phyloP scores from a whole-genome alignment of 2,888 invertebrate species.

The Cerceris rybyensis region DNA sequence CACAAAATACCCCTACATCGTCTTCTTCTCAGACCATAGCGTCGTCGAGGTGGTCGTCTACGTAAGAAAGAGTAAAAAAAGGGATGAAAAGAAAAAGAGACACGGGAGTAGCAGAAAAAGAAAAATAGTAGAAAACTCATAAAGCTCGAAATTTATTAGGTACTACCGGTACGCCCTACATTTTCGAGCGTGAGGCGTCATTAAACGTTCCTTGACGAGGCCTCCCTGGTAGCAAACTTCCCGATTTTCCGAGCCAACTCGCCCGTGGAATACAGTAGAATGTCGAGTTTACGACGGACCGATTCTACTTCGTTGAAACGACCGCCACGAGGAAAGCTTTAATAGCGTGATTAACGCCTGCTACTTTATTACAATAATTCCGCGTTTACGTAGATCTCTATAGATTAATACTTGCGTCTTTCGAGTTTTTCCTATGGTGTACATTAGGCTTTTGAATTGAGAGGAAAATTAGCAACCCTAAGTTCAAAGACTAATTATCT shows the following conservation, averaged over 20 bases:
- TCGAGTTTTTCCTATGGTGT: not conserved
- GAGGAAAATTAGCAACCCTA: too few species aligned
- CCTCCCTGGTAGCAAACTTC: slow-evolving; percentile 5
- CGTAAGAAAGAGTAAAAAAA: too few species aligned
- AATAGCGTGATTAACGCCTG: not conserved
- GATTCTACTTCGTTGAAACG: slow-evolving; percentile 24
- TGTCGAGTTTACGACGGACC: slow-evolving; percentile 36
- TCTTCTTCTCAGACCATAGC: too few species aligned
- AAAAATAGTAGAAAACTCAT: slow-evolving; percentile 42
- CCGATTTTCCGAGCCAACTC: slow-evolving; percentile 25
- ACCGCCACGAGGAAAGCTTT: not conserved
- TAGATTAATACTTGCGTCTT: not conserved
- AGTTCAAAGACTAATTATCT: too few species aligned
- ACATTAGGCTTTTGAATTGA: too few species aligned
- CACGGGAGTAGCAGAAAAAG: slow-evolving; percentile 11
- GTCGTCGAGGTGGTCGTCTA: too few species aligned
- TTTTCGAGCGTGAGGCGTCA: slow-evolving; percentile 47
- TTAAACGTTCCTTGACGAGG: slow-evolving; percentile 37
- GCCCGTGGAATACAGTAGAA: slow-evolving; percentile 9
- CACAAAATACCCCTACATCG: too few species aligned
- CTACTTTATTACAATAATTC: too few species aligned
- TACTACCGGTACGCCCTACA: slow-evolving; percentile 33
- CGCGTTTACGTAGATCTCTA: too few species aligned
- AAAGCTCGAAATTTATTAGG: slow-evolving; percentile 47
- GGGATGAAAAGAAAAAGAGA: not conserved